phyloP scores from a whole-genome alignment of 2,888 invertebrate species.

The Synanthedon formicaeformis region DNA sequence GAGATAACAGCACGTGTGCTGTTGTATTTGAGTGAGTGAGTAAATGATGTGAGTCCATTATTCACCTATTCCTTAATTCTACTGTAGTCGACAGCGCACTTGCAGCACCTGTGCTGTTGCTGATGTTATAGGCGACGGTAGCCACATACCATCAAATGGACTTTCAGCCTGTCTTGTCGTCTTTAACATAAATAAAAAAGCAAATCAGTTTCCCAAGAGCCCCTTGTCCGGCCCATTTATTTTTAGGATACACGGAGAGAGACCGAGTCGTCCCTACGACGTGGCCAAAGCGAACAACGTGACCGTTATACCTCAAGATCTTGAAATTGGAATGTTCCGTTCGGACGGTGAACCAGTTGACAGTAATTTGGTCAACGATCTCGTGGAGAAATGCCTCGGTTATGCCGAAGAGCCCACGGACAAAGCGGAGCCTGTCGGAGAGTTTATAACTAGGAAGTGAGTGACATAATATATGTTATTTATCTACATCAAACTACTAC shows the following conservation, averaged over 20 bases:
- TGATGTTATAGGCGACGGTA: no score
- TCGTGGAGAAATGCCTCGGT: slow-evolving; percentile 16
- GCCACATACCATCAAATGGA: no score
- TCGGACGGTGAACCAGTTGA: slow-evolving; percentile 17
- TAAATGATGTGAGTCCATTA: no score
- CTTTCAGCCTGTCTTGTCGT: no score
- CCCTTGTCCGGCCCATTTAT: not conserved
- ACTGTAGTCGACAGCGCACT: no score
- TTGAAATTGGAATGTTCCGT: slow-evolving; percentile 15
- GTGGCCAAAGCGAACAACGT: slow-evolving; percentile 28
- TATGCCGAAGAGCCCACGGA: slow-evolving; percentile 18
- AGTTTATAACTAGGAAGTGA: slow-evolving; percentile 30
- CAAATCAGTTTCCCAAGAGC: no score
- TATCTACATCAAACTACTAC: no score
- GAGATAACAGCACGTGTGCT: no score
- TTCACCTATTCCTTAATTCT: not conserved
- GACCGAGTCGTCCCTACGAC: slow-evolving; percentile 25
- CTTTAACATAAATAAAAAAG: not conserved
- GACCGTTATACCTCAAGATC: slow-evolving; percentile 21
- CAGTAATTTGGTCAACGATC: slow-evolving; percentile 17
- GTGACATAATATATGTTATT: slow-evolving; percentile 4
- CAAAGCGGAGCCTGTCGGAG: slow-evolving; percentile 25
- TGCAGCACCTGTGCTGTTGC: no score
- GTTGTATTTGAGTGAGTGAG: no score
- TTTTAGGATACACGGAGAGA: slow-evolving; percentile 45